Evolutionary conservation across 2,113 vertebrate species (phyloP), one percentile per base, ranked within the genome.

Genomic region (Heloderma charlesbogerti): DNA sequence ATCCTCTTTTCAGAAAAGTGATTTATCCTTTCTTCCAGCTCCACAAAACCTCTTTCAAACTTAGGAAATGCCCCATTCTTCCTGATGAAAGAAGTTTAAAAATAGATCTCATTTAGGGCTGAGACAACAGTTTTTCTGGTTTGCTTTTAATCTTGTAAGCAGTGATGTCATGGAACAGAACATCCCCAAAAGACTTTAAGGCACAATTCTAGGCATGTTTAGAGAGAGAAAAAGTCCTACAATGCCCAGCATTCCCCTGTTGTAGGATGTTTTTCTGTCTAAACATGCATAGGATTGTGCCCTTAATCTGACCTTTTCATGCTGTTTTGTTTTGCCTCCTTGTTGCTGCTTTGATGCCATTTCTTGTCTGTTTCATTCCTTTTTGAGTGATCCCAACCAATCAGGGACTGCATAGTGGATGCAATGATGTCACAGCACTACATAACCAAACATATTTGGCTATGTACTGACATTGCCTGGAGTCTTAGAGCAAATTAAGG

Each of bases 1-100:
- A 77, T 87, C 86, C 71, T 87, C 37, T 87, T 87, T 20, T 87
- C 51, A 60, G 86, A 75, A 40, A 87, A 75, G 29, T 18, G 86
- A 0, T 54, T 75, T 43, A 87, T 60, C n/a, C 86, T 87, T 72
- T 63, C 20, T 31, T 87, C 71, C 12, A 87, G 72, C 71, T 87
- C 86, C 27, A 43, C 13, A 40, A 87, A 37, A 10, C 37, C n/a
- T 7, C 15, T 77, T 43, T 60, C 71, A 31, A 16, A 16, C 5
- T 40, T 12, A 43, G 71, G 22, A 54, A 87, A 75, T 40, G n/a
- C n/a, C 71, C 15, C n/a, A 77, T 87, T 29, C 16, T 43, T 77
- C 72, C 86, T 87, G 43, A 43, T 40, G 25, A 77, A 87, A n/a
- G 51, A 34, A 87, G n/a, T 25, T 60, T 16, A 77, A 75, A 40